Evolutionary conservation across 2,888 invertebrate species (phyloP), one percentile per base, ranked within the genome.

Genomic region (Coelogynopora nodosa): DNA sequence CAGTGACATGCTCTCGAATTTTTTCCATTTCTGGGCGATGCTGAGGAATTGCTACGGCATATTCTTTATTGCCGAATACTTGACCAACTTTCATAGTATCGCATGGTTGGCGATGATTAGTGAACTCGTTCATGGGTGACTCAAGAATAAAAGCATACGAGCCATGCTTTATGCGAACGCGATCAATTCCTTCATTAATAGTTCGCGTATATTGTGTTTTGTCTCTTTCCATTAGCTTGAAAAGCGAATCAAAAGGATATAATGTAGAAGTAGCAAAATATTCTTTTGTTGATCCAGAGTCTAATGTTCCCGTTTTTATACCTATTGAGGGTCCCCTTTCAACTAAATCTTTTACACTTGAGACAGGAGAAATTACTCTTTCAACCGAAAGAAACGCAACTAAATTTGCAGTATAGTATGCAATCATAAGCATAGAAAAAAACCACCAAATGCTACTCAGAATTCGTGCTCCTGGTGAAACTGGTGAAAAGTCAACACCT

Each of bases 371-470:
- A 0, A 96, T 95, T 94, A 97, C 96, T 89, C 97, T 94, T 92
- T 97, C 97, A 86, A 97, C 95, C 13, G 97, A 98, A 87, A 97
- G 94, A 92, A 97, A 97, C 0, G 97, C 97, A n/a, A 88, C 88
- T 31, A 98, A 93, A 92, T 97, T 97, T 86, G 97, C 97, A 83
- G 97, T 98, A 92, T 97, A 97, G 30, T 97, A 97, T 87, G 97
- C 97, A 88, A 97, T 96, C 85, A 97, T 94, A 90, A 97, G 97
- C 88, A 97, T 93, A 0, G 97, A 97, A 93, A 97, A 97, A 92
- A 97, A 97, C 97, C 97, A 97, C 97, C 97, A 97, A 0, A 97
- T 96, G 80, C 96, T 95, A 67, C 97, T 96, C 0, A 97, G 26
- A 85, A 87, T 67, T 30, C 81, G 18, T 31, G 87, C 86, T 67